Evolutionary conservation across 2,113 vertebrate species (phyloP), one percentile per base, ranked within the genome.

Genomic region (Capreolus pygargus): DNA sequence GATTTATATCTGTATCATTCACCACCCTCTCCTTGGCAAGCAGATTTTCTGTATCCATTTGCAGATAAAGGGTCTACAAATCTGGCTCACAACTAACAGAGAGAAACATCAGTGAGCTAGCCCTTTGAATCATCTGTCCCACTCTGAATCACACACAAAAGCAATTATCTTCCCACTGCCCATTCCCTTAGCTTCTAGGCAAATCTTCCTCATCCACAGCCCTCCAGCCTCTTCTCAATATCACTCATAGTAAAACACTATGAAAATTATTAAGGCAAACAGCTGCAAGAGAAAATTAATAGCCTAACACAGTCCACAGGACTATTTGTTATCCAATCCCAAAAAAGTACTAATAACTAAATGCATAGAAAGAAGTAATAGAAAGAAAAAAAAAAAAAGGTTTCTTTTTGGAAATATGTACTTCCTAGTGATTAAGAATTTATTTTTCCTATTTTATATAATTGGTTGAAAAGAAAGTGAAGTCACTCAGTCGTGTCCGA

Each of bases 281-380:
- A 98, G 93, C 50, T 98, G 89, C 98, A 98, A 96, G 78, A 96
- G 97, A 98, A 98, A 98, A 98, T 98, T 98, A 98, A 97, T 86
- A 95, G 95, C 60, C 97, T 45, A 90, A 89, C 28, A 98, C 96
- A 98, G 98, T 98, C 96, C 95, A 97, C 12, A 79, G 94, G 67
- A 87, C 93, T 97, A 97, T 92, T 91, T 97, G 95, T 96, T 96
- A 92, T 96, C 57, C 94, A 97, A 93, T 39, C n/a, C 50, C 25
- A 60, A 95, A 17, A 39, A 95, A 92, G n/a, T 27, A 78, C 54
- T 76, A 85, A 43, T 36, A 76, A 74, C 78, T 89, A 79, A 91
- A 52, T 47, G 21, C n/a, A 17, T 11, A 91, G 92, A 98, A 93
- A 97, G 84, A 50, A 96, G 54, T 4, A 78, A 96, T 1, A 78